Base-by-base conservation (phyloP, 1,140 invertebrate species). In the Macrosteles quadrilineatus region DNA sequence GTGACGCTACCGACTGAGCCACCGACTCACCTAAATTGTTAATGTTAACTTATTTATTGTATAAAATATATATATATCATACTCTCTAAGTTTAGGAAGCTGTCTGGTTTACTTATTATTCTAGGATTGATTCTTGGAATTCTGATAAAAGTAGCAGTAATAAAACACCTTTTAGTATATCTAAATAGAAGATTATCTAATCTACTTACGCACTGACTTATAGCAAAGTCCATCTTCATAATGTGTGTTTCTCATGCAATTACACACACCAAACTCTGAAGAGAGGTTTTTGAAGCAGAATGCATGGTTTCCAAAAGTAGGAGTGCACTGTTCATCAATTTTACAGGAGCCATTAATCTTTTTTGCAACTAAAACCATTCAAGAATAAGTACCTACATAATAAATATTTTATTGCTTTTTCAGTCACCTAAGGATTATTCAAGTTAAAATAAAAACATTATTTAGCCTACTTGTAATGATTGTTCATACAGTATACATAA, bases 191-290 rank as follows among this genome's bases (percentile, higher is more conserved):
- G 14, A 36, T 36, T 4, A 36, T 6, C 32, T 6, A 4, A 36
- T 36, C 14, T 36, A 66, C 63, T 66, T 66, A 66, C 63, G 63
- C 23, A 23, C 63, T 9, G 63, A 66, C 45, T 43, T 6, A 43
- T 66, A 66, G 36, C 63, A 66, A 2, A 66, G 17, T 9, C 63
- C 40, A 27, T 66, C 40, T 21, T 66, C 32, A 21, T 45, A 66
- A 25, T 66, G 63, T 25, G 63, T 6, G 6, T 43, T 23, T 21
- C 19, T 43, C 19, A 12, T n/a, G 27, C 63, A 66, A 43, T n/a
- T 43, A 36, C 63, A 66, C 21, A 43, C 1, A n/a, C 63, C 63
- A 36, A 14, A 6, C 12, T 2, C 23, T 3, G 1, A 43, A 1
- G 63, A 23, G 23, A 11, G 9, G 6, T 40, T 45, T 31, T 21